phyloP scores from a whole-genome alignment of 2,113 vertebrate genomes.

The Microcebus jonahi region DNA sequence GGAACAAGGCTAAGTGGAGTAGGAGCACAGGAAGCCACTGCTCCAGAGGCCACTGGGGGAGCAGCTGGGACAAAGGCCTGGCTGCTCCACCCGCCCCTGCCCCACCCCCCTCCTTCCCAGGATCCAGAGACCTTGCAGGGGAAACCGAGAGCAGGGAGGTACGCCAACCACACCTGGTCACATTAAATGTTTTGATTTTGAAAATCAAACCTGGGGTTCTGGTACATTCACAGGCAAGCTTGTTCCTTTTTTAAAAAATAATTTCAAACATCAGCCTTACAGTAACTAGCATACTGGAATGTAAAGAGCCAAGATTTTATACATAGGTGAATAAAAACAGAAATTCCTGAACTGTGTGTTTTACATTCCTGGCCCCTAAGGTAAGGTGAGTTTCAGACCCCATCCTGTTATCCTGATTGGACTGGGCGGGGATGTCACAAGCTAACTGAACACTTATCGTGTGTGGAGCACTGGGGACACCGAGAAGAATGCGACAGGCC shows the following conservation, averaged over 20 bases:
- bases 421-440: not conserved
- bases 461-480: not conserved
- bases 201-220: slow-evolving; percentile 14
- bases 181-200: not conserved
- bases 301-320: not conserved
- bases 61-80: not conserved
- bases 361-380: not conserved
- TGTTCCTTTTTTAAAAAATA: not conserved
- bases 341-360: not conserved
- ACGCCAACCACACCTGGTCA: too few species aligned
- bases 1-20: not conserved
- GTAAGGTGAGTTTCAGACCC: not conserved
- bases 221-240: not conserved
- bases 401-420: not conserved
- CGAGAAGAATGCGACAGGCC: not conserved
- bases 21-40: not conserved
- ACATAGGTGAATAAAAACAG: not conserved
- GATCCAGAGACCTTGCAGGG: not conserved
- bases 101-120: not conserved
- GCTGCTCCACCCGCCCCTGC: not conserved
- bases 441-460: not conserved
- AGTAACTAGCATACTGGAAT: not conserved
- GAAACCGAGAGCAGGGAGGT: not conserved
- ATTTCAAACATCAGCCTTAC: not conserved
- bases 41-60: not conserved